These are phyloP conservation scores for Willowsia nigromaculata DNA, from an alignment of 2,888 invertebrate genomes.

Conservation along the genomic window DNA sequence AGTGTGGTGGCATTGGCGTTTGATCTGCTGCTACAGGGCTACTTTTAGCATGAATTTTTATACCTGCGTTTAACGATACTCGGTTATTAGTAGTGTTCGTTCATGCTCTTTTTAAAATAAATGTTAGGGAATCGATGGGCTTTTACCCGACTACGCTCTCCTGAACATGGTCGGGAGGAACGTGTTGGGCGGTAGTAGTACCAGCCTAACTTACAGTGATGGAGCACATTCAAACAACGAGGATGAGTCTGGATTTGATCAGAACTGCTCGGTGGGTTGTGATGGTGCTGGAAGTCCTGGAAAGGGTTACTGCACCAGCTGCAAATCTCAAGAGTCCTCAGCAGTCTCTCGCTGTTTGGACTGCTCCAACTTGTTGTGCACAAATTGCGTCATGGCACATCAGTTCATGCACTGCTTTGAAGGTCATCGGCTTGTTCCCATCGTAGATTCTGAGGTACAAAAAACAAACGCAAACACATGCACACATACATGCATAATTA, in stretches of 20 bases:
- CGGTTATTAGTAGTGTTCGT: too few species aligned
- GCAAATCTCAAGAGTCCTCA: conserved; percentile 96
- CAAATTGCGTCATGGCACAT: conserved; percentile 99
- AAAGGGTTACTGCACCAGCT: conserved; percentile 84
- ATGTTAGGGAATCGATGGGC: conserved; percentile 84
- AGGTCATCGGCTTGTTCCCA: conserved; percentile 91
- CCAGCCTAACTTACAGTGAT: neutral
- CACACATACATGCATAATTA: too few species aligned
- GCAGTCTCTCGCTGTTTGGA: conserved; percentile 98
- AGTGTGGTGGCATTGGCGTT: too few species aligned
- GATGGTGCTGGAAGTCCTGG: neutral
- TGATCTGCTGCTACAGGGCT: too few species aligned
- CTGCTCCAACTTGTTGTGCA: conserved; percentile 97
- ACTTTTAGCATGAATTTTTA: too few species aligned
- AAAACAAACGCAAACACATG: neutral
- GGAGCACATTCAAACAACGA: neutral
- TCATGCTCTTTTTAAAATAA: too few species aligned
- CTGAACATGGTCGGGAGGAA: conserved; percentile 81
- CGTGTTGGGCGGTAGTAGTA: conserved; percentile 75
- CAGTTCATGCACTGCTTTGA: conserved; percentile 99
- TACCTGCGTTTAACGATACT: too few species aligned
- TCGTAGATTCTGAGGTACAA: conserved; percentile 76
- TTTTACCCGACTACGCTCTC: conserved; percentile 85
- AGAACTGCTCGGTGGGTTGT: neutral
- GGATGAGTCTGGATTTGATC: neutral